Evolutionary conservation across 2,113 vertebrate species (phyloP), one percentile per base, ranked within the genome.

Genomic region (Zootoca vivipara): DNA sequence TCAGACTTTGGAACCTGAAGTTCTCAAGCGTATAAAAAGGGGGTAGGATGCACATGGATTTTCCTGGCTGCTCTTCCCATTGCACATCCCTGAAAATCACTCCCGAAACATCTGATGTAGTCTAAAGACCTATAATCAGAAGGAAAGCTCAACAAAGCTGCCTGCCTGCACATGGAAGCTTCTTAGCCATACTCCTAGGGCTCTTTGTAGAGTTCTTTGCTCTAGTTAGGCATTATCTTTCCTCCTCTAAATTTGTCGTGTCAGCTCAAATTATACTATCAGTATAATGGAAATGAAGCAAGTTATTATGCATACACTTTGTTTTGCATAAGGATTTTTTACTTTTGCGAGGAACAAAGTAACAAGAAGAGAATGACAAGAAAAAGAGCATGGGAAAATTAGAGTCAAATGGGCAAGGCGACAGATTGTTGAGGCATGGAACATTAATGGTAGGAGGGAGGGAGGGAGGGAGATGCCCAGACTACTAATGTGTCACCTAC

Each of bases 231-330:
- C 20, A 58, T n/a, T 80, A 52, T 28, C 46, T 80, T 58, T 33
- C 52, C 78, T 16, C n/a, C n/a, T 33, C 30, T 20, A 80, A 58
- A 80, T 22, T 20, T 80, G 56, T 30, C 78, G 56, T 52, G 77
- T 20, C 75, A 78, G 28, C 12, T 46, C 18, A 13, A 78, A 78
- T 42, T 28, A 75, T 40, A 38, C 73, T 75, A 75, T 75, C 73
- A 75, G 35, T 40, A 52, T 78, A 52, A 56, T 52, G 46, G 93
- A 95, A 90, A 83, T 42, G 56, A 94, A 95, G 92, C 89, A 91
- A 93, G 94, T 92, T 94, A 86, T 83, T 82, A 93, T 95, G 94
- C 78, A 94, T 15, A 62, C 38, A 64, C 46, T 92, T 94, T 79
- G 85, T 93, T 52, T 52, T 52, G 89, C 92, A 90, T 96, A 93